These are phyloP conservation scores for Cephus pygmeus DNA, from an alignment of 2,888 invertebrate species.

Conservation along the genomic window DNA sequence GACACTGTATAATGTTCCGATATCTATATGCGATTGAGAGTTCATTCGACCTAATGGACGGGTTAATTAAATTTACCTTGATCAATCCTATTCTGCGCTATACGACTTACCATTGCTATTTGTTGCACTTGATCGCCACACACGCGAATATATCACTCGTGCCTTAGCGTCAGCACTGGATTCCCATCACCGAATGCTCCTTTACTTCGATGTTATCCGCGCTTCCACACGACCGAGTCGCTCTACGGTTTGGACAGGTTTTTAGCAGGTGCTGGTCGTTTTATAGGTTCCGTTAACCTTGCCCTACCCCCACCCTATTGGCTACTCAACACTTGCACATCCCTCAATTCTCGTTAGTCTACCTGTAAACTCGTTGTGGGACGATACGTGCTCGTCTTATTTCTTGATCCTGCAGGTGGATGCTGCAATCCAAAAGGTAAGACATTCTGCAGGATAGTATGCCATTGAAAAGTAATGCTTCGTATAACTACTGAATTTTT, in stretches of 20 bases:
- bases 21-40: background rate
- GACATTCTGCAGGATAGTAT: background rate
- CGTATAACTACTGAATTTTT: background rate
- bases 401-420: background rate
- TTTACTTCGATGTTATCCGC: conserved; percentile 15
- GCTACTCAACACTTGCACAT: conserved; percentile 6
- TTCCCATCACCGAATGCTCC: conserved; percentile 12
- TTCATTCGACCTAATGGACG: background rate
- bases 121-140: background rate
- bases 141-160: conserved; percentile 9
- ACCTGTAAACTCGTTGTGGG: background rate
- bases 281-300: conserved; percentile 59
- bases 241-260: conserved; percentile 47
- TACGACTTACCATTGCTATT: background rate
- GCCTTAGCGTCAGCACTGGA: conserved; percentile 3
- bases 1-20: background rate
- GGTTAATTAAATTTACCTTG: background rate
- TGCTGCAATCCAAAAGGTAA: background rate
- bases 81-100: background rate
- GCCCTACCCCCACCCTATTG: conserved; percentile 36
- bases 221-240: conserved; percentile 39
- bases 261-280: conserved; percentile 46
- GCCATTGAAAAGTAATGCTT: background rate
- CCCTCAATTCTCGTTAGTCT: conserved; percentile 2
- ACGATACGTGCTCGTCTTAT: background rate